Base-by-base conservation (phyloP, 2,113 vertebrate species). In the Isurus oxyrinchus region DNA sequence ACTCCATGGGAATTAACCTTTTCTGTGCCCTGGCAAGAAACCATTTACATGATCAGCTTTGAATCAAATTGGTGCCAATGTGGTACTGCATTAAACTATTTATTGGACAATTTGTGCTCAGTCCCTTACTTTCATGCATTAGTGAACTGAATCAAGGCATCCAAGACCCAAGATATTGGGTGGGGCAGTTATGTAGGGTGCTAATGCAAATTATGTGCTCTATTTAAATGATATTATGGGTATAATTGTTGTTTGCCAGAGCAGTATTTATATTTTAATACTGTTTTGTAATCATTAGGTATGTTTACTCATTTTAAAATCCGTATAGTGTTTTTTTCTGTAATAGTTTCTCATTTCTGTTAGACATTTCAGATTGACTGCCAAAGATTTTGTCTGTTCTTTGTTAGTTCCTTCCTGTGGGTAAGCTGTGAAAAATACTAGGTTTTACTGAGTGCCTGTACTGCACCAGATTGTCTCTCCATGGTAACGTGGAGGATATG, bases 321-420 rank as follows among this genome's bases (percentile, higher is more conserved):
- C 63, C 2, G 44, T 49, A 49, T 49, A 53, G 25, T 44, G 14
- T 10, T 7, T 95, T 53, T 91, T 95, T 57, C 87, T 72, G 94
- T 27, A 53, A 72, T 55, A 76, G 44, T 2, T 95, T 72, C 67
- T 35, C 55, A 40, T 94, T 63, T 49, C 19, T 84, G 81, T 44
- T 81, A 31, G 49, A 90, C 10, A 25, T 90, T 91, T 95, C 67
- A 76, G 67, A 72, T 53, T 53, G 55, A 55, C 25, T 55, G 49
- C 63, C 93, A 69, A 95, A 40, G 19, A 25, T 23, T 5, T 27
- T 8, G 8, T 91, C 27, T 91, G 55, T 23, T 66, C 44, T 67
- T 95, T 49, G 61, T 95, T 95, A 69, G 13, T 95, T 95, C 27
- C 66, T 69, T 76, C 44, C 67, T 95, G 40, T 95, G 66, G 67